Evolutionary conservation across 2,888 invertebrate genomes (phyloP).

Genomic region (Dicyrtoma fusca): DNA sequence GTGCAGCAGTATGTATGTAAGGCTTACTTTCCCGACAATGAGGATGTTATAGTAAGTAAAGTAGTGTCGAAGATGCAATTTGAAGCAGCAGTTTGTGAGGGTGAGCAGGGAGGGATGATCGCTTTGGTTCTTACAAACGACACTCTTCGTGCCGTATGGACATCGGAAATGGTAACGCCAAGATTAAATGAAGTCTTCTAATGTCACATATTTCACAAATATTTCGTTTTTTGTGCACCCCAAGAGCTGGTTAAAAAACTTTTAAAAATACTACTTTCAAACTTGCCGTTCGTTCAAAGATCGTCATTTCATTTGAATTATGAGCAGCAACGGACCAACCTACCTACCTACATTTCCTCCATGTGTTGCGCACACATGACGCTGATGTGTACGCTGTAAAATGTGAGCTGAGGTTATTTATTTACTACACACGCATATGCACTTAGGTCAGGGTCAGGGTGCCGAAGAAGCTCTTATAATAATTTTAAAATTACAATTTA

Average conservation of each 20-base stretch:
- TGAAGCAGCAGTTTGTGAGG: constrained; percentile 9
- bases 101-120: neutral
- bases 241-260: constrained; percentile 23
- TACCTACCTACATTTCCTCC: constrained; percentile 7
- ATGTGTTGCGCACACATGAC: constrained; percentile 35
- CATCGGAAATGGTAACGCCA: constrained; percentile 31
- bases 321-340: constrained; percentile 17
- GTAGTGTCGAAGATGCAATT: constrained; percentile 18
- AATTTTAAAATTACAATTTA: too few relatives aligned
- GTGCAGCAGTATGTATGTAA: too few relatives aligned
- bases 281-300: constrained; percentile 14
- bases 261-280: constrained; percentile 18
- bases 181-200: constrained; percentile 33
- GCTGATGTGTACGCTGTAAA: neutral
- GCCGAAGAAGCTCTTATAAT: too few relatives aligned
- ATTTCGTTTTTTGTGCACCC: constrained; percentile 32
- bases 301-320: constrained; percentile 7
- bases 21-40: too few relatives aligned
- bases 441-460: too few relatives aligned
- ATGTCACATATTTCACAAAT: constrained; percentile 44
- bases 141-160: constrained; percentile 27
- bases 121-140: neutral
- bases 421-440: too few relatives aligned
- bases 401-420: too few relatives aligned
- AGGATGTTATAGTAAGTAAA: too few relatives aligned